A percentile compares a stretch with the other conserved stretches of the same genome.
phyloP scores from a whole-genome alignment of 2,113 vertebrate genomes.

The Microcebus ravelobensis region DNA sequence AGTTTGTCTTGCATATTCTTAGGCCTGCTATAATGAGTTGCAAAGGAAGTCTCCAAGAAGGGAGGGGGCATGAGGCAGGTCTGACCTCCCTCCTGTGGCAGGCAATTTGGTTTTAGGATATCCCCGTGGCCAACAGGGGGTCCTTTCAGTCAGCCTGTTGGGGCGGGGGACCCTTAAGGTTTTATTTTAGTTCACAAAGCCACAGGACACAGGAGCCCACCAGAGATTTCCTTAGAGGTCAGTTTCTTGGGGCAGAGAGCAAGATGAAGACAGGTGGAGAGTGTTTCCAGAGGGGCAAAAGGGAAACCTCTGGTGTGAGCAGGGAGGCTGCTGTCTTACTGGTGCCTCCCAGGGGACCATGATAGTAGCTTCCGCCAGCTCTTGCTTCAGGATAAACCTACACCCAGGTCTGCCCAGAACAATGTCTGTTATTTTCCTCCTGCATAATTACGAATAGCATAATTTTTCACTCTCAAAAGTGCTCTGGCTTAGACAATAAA shows the following conservation, averaged over 20 bases:
- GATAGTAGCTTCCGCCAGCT: too few species aligned
- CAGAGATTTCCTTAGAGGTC: neutral
- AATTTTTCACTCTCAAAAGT: neutral
- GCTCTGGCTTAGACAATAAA: neutral
- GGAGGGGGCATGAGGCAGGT: too few species aligned
- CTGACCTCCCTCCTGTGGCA: too few species aligned
- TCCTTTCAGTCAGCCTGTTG: too few species aligned
- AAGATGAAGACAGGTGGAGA: neutral
- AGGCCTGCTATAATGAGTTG: too few species aligned
- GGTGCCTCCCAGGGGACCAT: accelerated
- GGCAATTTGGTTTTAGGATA: too few species aligned
- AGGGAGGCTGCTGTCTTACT: too few species aligned
- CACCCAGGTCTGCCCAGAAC: neutral
- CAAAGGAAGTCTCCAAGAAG: too few species aligned
- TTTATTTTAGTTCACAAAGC: too few species aligned
- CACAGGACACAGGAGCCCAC: neutral
- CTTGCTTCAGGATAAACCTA: neutral
- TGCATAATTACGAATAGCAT: neutral
- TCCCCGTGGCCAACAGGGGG: too few species aligned
- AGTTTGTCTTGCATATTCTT: too few species aligned
- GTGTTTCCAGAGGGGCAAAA: neutral
- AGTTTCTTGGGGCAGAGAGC: neutral
- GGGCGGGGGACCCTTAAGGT: too few species aligned
- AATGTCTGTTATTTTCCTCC: neutral
- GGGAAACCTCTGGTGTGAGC: neutral